Evolutionary conservation across 2,797 vertebrate species (phyloP), one percentile per base, ranked within the genome.

Genomic region (Triplophysa yarkandensis): DNA sequence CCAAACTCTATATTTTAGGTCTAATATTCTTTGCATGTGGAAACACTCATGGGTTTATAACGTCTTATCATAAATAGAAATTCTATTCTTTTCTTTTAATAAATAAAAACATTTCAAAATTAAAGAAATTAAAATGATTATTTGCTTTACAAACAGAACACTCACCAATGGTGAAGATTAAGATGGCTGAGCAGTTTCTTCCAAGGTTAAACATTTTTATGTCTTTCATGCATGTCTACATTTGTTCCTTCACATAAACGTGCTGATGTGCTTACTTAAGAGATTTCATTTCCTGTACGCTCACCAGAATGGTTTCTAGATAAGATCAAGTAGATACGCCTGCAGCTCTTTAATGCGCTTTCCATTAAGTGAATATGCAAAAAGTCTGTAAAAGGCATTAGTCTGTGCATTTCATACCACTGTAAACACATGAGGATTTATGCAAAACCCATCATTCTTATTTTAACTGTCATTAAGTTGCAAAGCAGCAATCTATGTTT

Each of bases 141-240:
- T 32, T 19, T 17, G 11, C 30, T 41, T 63, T 46, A 63, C 14
- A 25, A 72, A 39, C 5, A 8, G 27, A 4, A 16, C 30, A 3
- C 90, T 91, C 83, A 91, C 90, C 88, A 60, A 75, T 70, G 21
- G 86, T 27, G 34, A 88, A 44, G 34, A 83, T 2, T 11, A 77
- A 28, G 67, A 84, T 1, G 36, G 73, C 34, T 6, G 74, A 71
- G n/a, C 64, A 69, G 72, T 58, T 62, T 36, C 62, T 60, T 46
- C 32, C 13, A 4, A 0, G 46, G 13, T 76, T 43, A 65, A 46
- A n/a, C 16, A 60, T 71, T 41, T 21, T 25, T 46, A 21, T 14
- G n/a, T 17, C 44, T 16, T 39, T 72, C 9, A 39, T 39, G 36
- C 76, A 85, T 88, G 43, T 54, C 41, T 52, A 68, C 30, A 25